Evolutionary conservation across 2,888 invertebrate genomes (phyloP).

Genomic region (Tridacna gigas): DNA sequence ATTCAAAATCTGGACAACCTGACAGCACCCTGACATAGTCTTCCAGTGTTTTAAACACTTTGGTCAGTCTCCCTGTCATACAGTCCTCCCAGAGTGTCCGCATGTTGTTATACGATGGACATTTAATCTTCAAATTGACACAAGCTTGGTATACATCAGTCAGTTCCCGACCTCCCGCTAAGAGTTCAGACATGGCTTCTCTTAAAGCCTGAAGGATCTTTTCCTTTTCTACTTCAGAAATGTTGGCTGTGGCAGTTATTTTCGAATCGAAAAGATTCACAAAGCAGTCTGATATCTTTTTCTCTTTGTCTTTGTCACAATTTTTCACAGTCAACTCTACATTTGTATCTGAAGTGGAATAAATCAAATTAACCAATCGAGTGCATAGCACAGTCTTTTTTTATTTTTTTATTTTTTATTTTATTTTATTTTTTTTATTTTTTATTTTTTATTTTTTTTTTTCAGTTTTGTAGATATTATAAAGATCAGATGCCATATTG

Average conservation of each 20-base stretch:
- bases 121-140: constrained; percentile 8
- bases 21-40: not conserved
- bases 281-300: constrained; percentile 6
- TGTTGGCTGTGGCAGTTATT: not conserved
- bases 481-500: no score
- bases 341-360: constrained; percentile 18
- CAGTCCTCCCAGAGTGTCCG: constrained; percentile 2
- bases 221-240: not conserved
- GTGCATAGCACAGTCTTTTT: no score
- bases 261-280: constrained; percentile 6
- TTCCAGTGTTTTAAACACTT: not conserved
- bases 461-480: no score
- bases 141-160: constrained; percentile 13
- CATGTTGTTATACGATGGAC: constrained; percentile 7
- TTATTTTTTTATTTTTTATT: no score
- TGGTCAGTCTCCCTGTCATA: not conserved
- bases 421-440: no score
- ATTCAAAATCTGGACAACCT: not conserved
- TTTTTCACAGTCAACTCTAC: constrained; percentile 19
- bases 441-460: no score
- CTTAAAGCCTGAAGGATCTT: not conserved
- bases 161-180: constrained; percentile 11
- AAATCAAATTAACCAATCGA: not conserved
- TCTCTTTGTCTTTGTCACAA: constrained; percentile 11
- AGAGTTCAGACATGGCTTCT: constrained; percentile 29